phyloP scores from a whole-genome alignment of 2,797 vertebrate species.

The Erpetoichthys calabaricus region DNA sequence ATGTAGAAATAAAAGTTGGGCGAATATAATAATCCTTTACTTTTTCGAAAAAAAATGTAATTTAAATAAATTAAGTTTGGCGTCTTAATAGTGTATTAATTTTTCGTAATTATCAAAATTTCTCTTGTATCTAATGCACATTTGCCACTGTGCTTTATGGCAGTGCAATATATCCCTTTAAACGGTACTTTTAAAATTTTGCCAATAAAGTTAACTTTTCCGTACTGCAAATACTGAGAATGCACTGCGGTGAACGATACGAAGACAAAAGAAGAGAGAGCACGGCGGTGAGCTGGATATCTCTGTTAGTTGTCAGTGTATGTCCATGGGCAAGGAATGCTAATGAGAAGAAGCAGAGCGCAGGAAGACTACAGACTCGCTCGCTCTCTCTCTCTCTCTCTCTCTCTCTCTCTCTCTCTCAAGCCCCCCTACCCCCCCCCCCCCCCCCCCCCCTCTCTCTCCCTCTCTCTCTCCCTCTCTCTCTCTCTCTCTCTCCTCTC shows the following conservation, averaged over 20 bases:
- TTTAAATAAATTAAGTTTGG: no score
- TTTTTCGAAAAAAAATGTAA: no score
- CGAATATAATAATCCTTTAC: no score
- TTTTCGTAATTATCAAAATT: no score
- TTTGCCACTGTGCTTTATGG: neutral
- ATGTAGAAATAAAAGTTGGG: no score
- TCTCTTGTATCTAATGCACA: neutral
- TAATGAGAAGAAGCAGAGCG: conserved; percentile 57
- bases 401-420: conserved; percentile 24
- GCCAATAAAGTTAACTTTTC: conserved; percentile 40
- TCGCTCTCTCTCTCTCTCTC: conserved; percentile 12
- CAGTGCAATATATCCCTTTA: neutral
- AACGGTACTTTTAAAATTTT: neutral
- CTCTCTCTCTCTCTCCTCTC: conserved; percentile 22
- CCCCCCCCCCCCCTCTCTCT: conserved; percentile 22
- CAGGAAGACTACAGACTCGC: conserved; percentile 20
- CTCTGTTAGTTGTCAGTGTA: conserved; percentile 88
- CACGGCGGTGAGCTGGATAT: conserved; percentile 73
- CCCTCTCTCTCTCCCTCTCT: conserved; percentile 15
- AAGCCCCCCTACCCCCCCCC: no score
- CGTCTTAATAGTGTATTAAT: no score
- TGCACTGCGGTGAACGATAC: conserved; percentile 53
- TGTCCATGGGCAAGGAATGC: conserved; percentile 78
- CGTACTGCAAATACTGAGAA: conserved; percentile 43
- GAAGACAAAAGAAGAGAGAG: conserved; percentile 59